These are phyloP conservation scores for Protonemura montana DNA, from an alignment of 2,888 invertebrate species.

Conservation along the genomic window DNA sequence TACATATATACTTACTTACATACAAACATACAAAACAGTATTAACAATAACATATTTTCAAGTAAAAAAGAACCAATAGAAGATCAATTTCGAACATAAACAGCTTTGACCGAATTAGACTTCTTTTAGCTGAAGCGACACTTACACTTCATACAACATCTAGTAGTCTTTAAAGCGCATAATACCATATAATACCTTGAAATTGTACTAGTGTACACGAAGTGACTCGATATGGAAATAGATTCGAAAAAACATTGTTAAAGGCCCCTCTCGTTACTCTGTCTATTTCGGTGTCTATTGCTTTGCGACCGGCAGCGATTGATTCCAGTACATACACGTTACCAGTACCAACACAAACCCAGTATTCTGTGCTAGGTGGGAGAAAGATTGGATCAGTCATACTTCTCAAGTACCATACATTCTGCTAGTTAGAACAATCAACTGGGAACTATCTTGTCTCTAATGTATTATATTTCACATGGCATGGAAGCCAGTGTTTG, in stretches of 20 bases:
- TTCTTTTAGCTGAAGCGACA: constrained; percentile 2
- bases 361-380: background rate
- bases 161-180: constrained; percentile 40
- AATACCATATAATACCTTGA: constrained; percentile 1
- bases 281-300: constrained; percentile 7
- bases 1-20: constrained; percentile 7
- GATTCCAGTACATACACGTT: background rate
- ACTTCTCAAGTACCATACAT: background rate
- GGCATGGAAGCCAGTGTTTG: background rate
- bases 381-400: background rate
- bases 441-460: background rate
- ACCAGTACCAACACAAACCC: background rate
- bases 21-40: background rate
- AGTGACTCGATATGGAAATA: constrained; percentile 12
- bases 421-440: background rate
- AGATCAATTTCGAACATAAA: constrained; percentile 8
- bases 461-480: background rate
- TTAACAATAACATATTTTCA: constrained; percentile 28
- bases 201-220: background rate
- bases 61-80: constrained; percentile 36
- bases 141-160: constrained; percentile 18
- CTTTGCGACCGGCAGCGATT: background rate
- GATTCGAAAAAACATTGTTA: background rate
- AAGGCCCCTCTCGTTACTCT: background rate
- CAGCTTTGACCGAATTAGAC: background rate